A percentile compares a stretch with the other conserved stretches of the same genome.
Evolutionary conservation across 2,113 vertebrate species (phyloP).

Genomic region (Globicephala melas): DNA sequence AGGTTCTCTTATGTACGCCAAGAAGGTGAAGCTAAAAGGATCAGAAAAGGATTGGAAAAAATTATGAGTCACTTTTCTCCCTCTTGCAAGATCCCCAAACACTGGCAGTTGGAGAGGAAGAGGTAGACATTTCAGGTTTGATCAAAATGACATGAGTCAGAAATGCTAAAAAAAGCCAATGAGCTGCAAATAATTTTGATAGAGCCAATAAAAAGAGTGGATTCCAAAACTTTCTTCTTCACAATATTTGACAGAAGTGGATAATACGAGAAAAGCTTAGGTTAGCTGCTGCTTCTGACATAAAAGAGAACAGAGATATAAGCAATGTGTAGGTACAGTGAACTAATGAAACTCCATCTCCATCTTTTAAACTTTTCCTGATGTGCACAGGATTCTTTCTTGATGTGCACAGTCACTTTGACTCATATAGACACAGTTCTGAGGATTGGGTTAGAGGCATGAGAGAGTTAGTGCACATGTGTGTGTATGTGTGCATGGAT

Average conservation of each 20-base stretch:
- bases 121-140: conserved; percentile 42
- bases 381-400: neutral
- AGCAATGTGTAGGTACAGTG: neutral
- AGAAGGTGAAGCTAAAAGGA: neutral
- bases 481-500: neutral
- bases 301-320: neutral
- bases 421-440: neutral
- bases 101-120: neutral
- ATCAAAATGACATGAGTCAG: conserved; percentile 46
- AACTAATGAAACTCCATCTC: neutral
- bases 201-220: neutral
- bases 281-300: neutral
- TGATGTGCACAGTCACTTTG: neutral
- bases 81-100: conserved; percentile 35
- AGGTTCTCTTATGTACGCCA: neutral
- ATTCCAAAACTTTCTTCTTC: conserved; percentile 22
- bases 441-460: neutral
- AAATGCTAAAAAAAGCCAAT: neutral
- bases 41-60: conserved; percentile 41
- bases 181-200: conserved; percentile 1
- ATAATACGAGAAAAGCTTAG: neutral
- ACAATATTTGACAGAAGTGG: neutral
- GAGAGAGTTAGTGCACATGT: neutral
- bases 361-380: neutral
- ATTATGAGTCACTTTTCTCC: neutral